Conservation (phyloP, 2,113 vertebrate species). For the Myiozetetes cayanensis region DNA sequence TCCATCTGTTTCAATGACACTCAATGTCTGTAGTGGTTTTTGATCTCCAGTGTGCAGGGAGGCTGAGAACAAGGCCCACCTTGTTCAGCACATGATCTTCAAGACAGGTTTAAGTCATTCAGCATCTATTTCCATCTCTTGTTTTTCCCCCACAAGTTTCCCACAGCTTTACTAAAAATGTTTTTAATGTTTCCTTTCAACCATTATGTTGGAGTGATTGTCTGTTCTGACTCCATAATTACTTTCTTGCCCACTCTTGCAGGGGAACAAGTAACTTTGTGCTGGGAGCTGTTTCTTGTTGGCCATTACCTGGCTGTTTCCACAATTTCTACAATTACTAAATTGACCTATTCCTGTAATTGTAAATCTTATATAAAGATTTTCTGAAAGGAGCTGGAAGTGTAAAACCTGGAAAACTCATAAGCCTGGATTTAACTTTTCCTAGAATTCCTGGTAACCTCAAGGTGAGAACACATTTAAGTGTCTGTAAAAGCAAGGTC, state of each 20-base stretch:
- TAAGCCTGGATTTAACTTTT: not conserved
- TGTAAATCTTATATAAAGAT: not conserved
- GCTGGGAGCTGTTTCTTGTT: not conserved
- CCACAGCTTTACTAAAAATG: not conserved
- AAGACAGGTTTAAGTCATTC: not conserved
- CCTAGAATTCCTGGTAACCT: not conserved
- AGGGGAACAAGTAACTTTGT: not conserved
- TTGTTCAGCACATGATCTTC: not conserved
- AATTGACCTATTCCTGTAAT: not conserved
- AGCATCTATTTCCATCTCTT: accelerated
- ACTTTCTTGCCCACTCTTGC: not conserved
- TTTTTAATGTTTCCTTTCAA: not conserved
- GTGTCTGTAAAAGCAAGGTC: not conserved
- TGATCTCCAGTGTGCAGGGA: not conserved
- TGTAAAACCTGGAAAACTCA: not conserved
- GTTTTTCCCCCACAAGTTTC: not conserved
- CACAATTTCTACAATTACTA: not conserved
- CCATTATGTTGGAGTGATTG: not conserved
- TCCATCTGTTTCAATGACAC: not conserved
- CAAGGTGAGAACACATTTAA: not conserved
- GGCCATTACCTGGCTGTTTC: not conserved
- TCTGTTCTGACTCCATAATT: not conserved
- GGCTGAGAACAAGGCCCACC: not conserved
- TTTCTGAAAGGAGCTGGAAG: not conserved
- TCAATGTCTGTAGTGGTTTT: not conserved